Conservation (phyloP, 2,113 vertebrate species). For the Zingel zingel region DNA sequence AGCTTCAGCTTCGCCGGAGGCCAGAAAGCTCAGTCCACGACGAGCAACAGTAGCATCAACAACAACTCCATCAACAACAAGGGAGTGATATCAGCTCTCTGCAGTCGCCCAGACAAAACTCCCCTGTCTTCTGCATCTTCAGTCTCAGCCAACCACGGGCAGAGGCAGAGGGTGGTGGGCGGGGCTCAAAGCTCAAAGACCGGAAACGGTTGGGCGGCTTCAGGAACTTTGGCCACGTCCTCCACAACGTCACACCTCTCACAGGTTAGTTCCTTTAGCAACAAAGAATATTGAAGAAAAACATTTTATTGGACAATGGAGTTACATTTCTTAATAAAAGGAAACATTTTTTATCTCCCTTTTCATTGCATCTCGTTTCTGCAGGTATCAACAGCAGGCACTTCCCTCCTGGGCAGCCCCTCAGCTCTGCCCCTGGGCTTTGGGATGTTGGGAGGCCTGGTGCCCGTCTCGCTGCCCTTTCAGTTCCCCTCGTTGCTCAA, state of each 20-base stretch:
- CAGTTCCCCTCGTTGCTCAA: conserved; percentile 95
- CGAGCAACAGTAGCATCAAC: conserved; percentile 45
- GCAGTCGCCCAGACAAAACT: conserved; percentile 59
- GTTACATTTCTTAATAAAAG: not conserved
- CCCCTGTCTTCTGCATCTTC: conserved; percentile 61
- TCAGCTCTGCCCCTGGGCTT: conserved; percentile 94
- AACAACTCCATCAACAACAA: conserved; percentile 54
- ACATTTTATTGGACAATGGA: too few relatives aligned
- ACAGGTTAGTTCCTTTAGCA: conserved; percentile 69
- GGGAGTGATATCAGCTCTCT: conserved; percentile 33
- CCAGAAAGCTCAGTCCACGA: conserved; percentile 65
- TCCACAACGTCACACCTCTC: conserved; percentile 82
- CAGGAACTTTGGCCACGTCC: conserved; percentile 72
- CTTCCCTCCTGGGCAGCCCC: conserved; percentile 88
- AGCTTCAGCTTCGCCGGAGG: conserved; percentile 63
- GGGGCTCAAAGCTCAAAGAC: conserved; percentile 76
- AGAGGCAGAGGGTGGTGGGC: conserved; percentile 77
- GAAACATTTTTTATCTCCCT: not conserved
- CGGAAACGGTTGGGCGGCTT: conserved; percentile 71
- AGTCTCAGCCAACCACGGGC: conserved; percentile 73
- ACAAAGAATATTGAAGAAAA: not conserved
- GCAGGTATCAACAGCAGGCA: conserved; percentile 90
- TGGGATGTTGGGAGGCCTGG: conserved; percentile 96
- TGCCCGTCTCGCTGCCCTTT: conserved; percentile 97
- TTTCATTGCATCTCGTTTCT: conserved; percentile 27